These are phyloP conservation scores for Temnopleurus reevesii DNA, from an alignment of 53 echinoderm and acorn worm genomes.

Conservation along the genomic window DNA sequence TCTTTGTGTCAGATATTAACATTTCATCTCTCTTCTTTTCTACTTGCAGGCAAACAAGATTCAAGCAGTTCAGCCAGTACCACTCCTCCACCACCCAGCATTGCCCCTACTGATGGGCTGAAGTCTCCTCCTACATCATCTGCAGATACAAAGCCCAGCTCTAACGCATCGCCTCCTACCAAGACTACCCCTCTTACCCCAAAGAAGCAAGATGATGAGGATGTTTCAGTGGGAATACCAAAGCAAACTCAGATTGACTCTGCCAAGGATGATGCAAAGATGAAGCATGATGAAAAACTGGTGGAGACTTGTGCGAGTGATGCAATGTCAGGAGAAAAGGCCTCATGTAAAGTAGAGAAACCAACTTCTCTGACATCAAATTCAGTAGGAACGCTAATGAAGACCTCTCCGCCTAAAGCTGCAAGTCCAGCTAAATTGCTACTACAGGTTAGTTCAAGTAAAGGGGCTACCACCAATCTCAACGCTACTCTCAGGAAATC, in stretches of 20 bases:
- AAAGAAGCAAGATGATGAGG: neutral
- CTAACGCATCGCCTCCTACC: neutral
- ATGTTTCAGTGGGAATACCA: neutral
- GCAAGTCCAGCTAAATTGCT: neutral
- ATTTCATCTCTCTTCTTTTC: neutral
- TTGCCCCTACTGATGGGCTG: neutral
- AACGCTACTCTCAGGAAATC: conserved; percentile 4
- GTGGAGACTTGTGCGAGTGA: neutral
- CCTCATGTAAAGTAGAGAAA: neutral
- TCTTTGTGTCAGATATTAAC: too few relatives aligned
- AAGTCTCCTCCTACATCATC: neutral
- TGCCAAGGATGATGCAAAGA: neutral
- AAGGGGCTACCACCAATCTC: neutral
- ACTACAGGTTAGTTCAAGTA: neutral
- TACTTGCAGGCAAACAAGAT: conserved; percentile 38
- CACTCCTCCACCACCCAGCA: neutral
- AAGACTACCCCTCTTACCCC: neutral
- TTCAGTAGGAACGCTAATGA: neutral
- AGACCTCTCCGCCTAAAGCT: neutral
- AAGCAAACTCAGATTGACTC: neutral
- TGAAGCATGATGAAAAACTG: neutral
- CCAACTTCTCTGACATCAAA: neutral
- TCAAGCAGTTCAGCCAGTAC: conserved; percentile 6
- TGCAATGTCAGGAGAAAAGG: neutral
- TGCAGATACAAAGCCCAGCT: neutral